Evolutionary conservation across 2,888 invertebrate genomes (phyloP).

Genomic region (Drosophila mettleri): DNA sequence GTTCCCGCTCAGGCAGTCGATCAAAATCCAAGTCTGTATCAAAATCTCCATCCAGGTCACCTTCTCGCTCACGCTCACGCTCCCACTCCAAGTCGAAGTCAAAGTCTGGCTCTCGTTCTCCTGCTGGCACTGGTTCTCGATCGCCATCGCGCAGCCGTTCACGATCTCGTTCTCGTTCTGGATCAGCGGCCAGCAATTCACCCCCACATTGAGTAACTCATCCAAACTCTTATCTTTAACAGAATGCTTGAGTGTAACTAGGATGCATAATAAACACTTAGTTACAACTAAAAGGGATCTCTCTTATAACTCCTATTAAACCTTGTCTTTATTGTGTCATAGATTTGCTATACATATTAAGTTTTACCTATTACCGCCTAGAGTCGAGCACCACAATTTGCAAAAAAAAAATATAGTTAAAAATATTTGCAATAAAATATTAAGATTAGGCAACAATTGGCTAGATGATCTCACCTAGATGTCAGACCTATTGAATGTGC

Average conservation of each 20-base stretch:
- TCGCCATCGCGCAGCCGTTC: constrained; percentile 59
- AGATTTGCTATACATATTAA: background rate
- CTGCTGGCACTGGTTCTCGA: constrained; percentile 74
- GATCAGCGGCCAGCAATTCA: constrained; percentile 62
- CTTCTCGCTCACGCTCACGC: constrained; percentile 63
- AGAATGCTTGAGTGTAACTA: constrained; percentile 4
- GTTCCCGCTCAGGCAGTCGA: constrained; percentile 61
- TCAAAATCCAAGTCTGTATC: constrained; percentile 44
- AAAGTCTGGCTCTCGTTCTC: constrained; percentile 42
- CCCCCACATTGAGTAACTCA: constrained; percentile 3
- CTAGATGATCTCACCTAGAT: constrained; percentile 1
- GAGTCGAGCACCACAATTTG: background rate
- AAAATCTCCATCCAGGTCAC: constrained; percentile 38
- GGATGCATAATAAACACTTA: constrained; percentile 30
- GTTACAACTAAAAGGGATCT: constrained; percentile 4
- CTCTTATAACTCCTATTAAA: background rate
- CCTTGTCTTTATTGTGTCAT: constrained; percentile 16
- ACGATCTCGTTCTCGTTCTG: constrained; percentile 54
- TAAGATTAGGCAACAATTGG: constrained; percentile 54
- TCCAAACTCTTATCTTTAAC: constrained; percentile 6
- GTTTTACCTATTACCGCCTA: background rate
- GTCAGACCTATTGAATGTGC: constrained; percentile 42
- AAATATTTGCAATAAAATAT: constrained; percentile 19
- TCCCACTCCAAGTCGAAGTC: constrained; percentile 45
- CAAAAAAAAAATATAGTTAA: background rate